Evolutionary conservation across 2,888 invertebrate species (phyloP), one percentile per base, ranked within the genome.

Genomic region (Apantesis nais): DNA sequence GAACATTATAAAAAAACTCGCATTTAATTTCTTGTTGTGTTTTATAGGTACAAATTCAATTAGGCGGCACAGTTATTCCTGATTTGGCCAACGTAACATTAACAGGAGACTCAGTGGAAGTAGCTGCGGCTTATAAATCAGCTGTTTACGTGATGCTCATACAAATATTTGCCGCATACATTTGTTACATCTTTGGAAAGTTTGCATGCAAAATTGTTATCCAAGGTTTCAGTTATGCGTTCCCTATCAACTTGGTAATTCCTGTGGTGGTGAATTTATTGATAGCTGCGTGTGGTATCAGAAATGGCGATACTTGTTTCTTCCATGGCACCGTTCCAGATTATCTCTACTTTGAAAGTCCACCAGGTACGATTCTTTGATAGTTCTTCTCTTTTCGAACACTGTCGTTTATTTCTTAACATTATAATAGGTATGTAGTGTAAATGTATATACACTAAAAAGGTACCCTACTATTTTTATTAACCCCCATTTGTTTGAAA

Each of bases 141-240:
- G 97, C 98, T 0, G 91, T 97, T 48, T 97, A 97, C 87, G 97
- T 98, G 0, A 90, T 98, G 66, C 90, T 98, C 14, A 96, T 99
- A 58, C 98, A 99, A 92, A 96, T 98, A 65, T 95, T 97, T 68
- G 97, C 98, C 2, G 97, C 98, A 8, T 98, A 98, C 86, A 95
- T 98, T 66, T 98, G 98, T 83, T 99, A 99, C 86, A 97, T 99
- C 80, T 98, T 98, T 85, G 98, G 98, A 77, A 99, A 99, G 93
- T 99, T 99, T 81, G 98, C 99, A 5, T 99, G 99, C 94, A 99
- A 99, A 94, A 99, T 99, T 85, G 96, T 99, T 84, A 99, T 99
- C 80, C 99, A 99, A 95, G 98, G 99, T 34, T 98, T 99, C 95
- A 99, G 99, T 88, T 99, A 99, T 88, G 99, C 99, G 0, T 98